Evolutionary conservation across 2,113 vertebrate species (phyloP).

Genomic region (Tricholaema leucomelas): DNA sequence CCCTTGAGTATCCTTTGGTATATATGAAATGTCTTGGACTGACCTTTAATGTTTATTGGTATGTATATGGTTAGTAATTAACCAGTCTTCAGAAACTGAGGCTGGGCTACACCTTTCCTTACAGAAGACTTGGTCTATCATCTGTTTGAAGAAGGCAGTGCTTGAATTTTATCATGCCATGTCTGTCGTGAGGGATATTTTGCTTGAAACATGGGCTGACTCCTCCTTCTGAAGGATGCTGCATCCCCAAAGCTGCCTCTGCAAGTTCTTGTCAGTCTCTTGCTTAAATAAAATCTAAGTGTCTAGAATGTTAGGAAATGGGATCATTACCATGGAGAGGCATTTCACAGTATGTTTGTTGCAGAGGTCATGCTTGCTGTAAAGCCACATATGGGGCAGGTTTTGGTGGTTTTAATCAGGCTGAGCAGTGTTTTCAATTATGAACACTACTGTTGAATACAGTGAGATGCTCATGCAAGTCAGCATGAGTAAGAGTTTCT

Average conservation of each 20-base stretch:
- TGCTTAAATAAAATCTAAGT: background rate
- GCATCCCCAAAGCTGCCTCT: background rate
- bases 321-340: background rate
- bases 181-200: background rate
- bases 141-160: background rate
- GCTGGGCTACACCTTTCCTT: background rate
- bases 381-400: background rate
- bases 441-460: background rate
- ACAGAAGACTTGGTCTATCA: background rate
- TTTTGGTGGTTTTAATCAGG: background rate
- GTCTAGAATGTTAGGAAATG: background rate
- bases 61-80: background rate
- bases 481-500: background rate
- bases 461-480: background rate
- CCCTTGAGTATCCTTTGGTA: background rate
- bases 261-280: conserved; percentile 15
- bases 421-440: background rate
- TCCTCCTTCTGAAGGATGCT: background rate
- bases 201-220: background rate
- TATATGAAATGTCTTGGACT: background rate
- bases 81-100: background rate
- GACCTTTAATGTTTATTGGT: background rate
- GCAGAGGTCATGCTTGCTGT: background rate
- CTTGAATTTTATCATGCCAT: background rate
- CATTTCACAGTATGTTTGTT: background rate